These are phyloP conservation scores for Trichomalopsis sarcophagae DNA, from an alignment of 1,140 invertebrate genomes.

Conservation along the genomic window DNA sequence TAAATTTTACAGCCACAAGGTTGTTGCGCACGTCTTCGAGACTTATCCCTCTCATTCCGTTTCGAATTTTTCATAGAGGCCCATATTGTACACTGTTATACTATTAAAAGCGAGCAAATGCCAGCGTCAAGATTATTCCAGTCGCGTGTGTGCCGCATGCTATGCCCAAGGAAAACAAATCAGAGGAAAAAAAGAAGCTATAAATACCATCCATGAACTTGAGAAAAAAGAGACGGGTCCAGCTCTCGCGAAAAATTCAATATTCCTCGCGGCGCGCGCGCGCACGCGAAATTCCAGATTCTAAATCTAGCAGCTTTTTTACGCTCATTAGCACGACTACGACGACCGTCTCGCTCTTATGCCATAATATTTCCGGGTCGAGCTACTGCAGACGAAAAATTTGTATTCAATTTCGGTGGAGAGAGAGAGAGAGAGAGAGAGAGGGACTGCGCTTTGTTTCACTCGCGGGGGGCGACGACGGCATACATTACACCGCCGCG, in stretches of 20 bases:
- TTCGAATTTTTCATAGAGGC: no score
- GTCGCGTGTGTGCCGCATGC: background rate
- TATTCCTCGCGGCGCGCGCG: background rate
- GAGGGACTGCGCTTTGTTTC: conserved; percentile 10
- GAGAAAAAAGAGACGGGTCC: background rate
- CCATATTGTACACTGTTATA: no score
- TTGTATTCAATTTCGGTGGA: conserved; percentile 41
- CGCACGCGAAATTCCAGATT: background rate
- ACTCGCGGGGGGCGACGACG: background rate
- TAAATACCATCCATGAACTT: background rate
- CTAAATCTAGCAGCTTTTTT: conserved; percentile 10
- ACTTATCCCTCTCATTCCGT: no score
- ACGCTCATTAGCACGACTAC: conserved; percentile 26
- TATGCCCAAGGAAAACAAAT: background rate
- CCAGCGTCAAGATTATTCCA: background rate
- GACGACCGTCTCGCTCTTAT: no score
- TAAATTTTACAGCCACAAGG: no score
- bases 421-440: background rate
- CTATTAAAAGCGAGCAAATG: no score
- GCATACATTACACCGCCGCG: background rate
- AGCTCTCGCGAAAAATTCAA: background rate
- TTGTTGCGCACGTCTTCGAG: no score
- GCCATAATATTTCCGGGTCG: background rate
- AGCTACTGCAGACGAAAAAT: background rate
- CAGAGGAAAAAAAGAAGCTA: background rate